These are phyloP conservation scores for Euwallacea fornicatus DNA, from an alignment of 1,140 invertebrate species.

Conservation along the genomic window DNA sequence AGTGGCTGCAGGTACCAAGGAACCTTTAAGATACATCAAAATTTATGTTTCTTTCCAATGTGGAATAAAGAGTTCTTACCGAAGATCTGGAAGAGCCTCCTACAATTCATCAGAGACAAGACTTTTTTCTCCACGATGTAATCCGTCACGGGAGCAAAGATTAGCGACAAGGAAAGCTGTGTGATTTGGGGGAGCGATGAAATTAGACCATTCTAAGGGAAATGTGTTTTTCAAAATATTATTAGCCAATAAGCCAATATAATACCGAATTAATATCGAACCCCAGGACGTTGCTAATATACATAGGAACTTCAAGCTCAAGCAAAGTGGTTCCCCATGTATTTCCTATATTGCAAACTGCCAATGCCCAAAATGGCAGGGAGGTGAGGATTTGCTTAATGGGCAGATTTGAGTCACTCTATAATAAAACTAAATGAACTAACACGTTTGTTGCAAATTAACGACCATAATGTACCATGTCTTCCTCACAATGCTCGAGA, in stretches of 20 bases:
- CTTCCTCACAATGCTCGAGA: conserved; percentile 51
- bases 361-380: conserved; percentile 35
- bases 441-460: no score
- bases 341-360: conserved; percentile 78
- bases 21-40: conserved; percentile 14
- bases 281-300: conserved; percentile 79
- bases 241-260: background rate
- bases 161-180: conserved; percentile 69
- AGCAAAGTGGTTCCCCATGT: conserved; percentile 93
- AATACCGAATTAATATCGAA: conserved; percentile 65
- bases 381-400: conserved; percentile 36
- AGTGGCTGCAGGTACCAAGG: conserved; percentile 17
- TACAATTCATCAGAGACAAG: conserved; percentile 57
- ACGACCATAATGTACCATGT: conserved; percentile 9
- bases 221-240: background rate
- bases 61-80: conserved; percentile 52
- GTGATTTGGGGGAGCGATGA: conserved; percentile 79
- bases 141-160: conserved; percentile 66
- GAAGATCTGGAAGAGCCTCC: conserved; percentile 69
- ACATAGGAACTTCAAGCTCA: conserved; percentile 87
- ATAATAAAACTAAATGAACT: conserved; percentile 13
- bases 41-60: no score
- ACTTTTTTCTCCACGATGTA: conserved; percentile 60
- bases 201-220: conserved; percentile 67
- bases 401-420: conserved; percentile 22